A percentile compares a stretch with the other conserved stretches of the same genome.
Conservation (phyloP, 35 echinoderm and acorn worm genomes). For the Strongylocentrotus purpuratus region DNA sequence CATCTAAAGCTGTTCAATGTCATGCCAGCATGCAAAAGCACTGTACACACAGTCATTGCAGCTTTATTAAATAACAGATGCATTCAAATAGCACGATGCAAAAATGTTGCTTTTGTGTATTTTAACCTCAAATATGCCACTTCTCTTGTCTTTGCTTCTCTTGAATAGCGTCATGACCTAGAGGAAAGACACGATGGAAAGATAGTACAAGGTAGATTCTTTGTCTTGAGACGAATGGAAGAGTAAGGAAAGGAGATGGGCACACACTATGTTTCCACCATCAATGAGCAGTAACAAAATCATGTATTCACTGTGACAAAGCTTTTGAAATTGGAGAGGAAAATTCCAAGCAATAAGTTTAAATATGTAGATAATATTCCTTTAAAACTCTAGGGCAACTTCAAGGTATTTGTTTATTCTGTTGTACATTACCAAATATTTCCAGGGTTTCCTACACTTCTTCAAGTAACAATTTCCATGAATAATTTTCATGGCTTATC, state of each 20-base stretch:
- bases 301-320: too few species aligned
- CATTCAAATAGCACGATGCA: slow-evolving; percentile 9
- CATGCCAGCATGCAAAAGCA: not conserved
- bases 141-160: slow-evolving; percentile 63
- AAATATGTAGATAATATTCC: too few species aligned
- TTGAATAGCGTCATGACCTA: slow-evolving; percentile 90
- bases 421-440: too few species aligned
- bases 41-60: not conserved
- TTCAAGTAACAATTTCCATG: too few species aligned
- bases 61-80: not conserved
- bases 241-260: not conserved
- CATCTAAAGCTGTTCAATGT: not conserved
- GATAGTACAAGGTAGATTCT: slow-evolving; percentile 31
- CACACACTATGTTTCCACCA: too few species aligned
- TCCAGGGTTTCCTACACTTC: too few species aligned
- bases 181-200: slow-evolving; percentile 41
- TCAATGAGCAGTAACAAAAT: too few species aligned
- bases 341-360: too few species aligned
- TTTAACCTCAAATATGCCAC: slow-evolving; percentile 51
- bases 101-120: not conserved
- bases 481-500: too few species aligned
- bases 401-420: too few species aligned
- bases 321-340: too few species aligned
- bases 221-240: not conserved
- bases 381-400: too few species aligned